Percentiles rank a stretch among this genome's conserved stretches.
Evolutionary conservation across 2,888 invertebrate species (phyloP).

Genomic region (Cryptops parisi): DNA sequence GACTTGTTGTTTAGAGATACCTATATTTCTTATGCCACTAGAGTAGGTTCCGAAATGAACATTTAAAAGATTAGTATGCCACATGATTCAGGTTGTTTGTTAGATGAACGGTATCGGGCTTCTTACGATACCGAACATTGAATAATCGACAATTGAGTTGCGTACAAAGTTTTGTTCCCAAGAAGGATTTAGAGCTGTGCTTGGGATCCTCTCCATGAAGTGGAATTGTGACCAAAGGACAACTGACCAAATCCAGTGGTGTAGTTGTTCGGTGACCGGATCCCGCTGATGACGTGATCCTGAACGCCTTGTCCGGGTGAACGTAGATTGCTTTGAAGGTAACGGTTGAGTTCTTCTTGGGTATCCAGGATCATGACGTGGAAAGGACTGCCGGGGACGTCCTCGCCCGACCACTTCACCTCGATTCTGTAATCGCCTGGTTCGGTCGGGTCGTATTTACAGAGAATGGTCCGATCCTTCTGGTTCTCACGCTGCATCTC

Average conservation of each 20-base stretch:
- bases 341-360: constrained; percentile 70
- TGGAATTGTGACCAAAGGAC: constrained; percentile 36
- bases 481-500: constrained; percentile 99
- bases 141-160: too few relatives aligned
- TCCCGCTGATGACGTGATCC: constrained; percentile 11
- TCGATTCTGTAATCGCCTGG: constrained; percentile 97
- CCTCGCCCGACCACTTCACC: constrained; percentile 93
- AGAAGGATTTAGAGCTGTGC: constrained; percentile 31
- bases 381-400: constrained; percentile 97
- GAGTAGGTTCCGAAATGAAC: too few relatives aligned
- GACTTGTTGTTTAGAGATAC: too few relatives aligned
- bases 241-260: constrained; percentile 39
- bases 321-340: too few relatives aligned
- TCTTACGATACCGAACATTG: too few relatives aligned
- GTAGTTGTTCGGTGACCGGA: constrained; percentile 17
- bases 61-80: too few relatives aligned
- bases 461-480: constrained; percentile 93
- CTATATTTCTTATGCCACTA: too few relatives aligned
- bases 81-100: too few relatives aligned
- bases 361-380: constrained; percentile 99
- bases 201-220: constrained; percentile 43
- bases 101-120: too few relatives aligned
- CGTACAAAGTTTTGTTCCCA: too few relatives aligned
- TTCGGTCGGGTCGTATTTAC: constrained; percentile 97
- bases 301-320: constrained; percentile 18